Evolutionary conservation across 2,888 invertebrate species (phyloP), one percentile per base, ranked within the genome.

Genomic region (Zootermopsis nevadensis): DNA sequence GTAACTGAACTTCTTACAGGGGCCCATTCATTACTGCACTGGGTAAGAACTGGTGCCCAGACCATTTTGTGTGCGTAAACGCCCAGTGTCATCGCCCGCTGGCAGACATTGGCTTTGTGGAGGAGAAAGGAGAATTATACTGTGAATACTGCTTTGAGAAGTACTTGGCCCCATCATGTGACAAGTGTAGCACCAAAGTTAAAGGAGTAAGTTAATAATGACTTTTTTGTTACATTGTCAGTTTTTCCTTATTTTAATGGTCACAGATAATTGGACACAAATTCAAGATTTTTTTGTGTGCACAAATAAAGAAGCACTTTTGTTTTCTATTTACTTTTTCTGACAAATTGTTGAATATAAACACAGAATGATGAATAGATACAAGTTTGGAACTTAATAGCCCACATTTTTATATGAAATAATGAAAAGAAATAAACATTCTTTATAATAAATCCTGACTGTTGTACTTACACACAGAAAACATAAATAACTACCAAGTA

Each of bases 71-170:
- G 87, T 99, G 99, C 90, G 95, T 96, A 85, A 98, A 98, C 88
- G 93, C 94, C 72, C 94, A 95, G 86, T 99, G 99, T 91, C 93
- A 94, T 87, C 95, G 97, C 86, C 95, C 95, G 48, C 93, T 99
- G 86, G 96, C 97, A 89, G 98, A 99, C 89, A 95, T 98, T 87
- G 99, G 99, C 77, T 99, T 99, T 89, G 99, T 99, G 77, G 99
- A 99, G 91, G 99, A 99, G 89, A 95, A 95, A 88, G 98, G 98
- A 69, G 95, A 97, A 88, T 93, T 99, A 81, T 98, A 99, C 90
- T 99, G 99, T 92, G 99, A 99, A 91, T 96, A 94, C 89, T 99
- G 99, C 90, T 99, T 98, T 90, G 99, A 99, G 90, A 95, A 96
- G 89, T 98, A 96, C 90, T 94, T 99, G 89, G 99, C 99, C 80